Base-by-base conservation (phyloP, 2,113 vertebrate species). In the Bos indicus region DNA sequence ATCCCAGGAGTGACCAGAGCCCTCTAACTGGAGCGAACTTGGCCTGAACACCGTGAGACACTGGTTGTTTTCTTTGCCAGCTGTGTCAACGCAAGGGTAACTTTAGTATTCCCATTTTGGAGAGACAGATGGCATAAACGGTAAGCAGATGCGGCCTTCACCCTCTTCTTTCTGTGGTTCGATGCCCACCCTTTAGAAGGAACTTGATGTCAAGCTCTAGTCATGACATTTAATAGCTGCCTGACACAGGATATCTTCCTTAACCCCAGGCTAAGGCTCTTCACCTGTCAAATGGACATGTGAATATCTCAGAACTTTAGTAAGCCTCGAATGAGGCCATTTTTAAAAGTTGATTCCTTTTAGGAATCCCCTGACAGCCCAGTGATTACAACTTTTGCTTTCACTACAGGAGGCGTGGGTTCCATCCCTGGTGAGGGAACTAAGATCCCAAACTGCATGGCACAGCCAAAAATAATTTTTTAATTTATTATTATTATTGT, bases 1-100 rank as follows among this genome's bases (percentile, higher is more conserved):
- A 36, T 11, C 12, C 78, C 16, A 4, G 17, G 48, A 62, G 7
- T 3, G 4, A 36, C 48, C 11, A 36, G 28, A 28, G 21, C 1
- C 36, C 7, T 12, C 14, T 33, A n/a, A 10, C 21, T 3, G 30
- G 13, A 26, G 19, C 14, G 3, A 48, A 74, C 8, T 4, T 74
- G 16, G 10, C 21, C 36, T 23, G 7, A 2, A 19, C 11, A 12
- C 51, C 13, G 28, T 0, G 13, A 13, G 28, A 67, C 3, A 9
- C 7, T 21, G 8, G 74, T 3, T 9, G 7, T 59, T 11, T 30
- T 46, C 54, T 54, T 74, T 15, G 23, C 57, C 30, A 10, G 11
- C 13, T 7, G 30, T 64, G 51, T 74, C 54, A 36, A 7, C 3
- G 33, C 17, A 5, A 21, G 4, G 33, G 52, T 2, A 11, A 4